Conservation (phyloP, 2,797 vertebrate genomes). For the Huso huso region DNA sequence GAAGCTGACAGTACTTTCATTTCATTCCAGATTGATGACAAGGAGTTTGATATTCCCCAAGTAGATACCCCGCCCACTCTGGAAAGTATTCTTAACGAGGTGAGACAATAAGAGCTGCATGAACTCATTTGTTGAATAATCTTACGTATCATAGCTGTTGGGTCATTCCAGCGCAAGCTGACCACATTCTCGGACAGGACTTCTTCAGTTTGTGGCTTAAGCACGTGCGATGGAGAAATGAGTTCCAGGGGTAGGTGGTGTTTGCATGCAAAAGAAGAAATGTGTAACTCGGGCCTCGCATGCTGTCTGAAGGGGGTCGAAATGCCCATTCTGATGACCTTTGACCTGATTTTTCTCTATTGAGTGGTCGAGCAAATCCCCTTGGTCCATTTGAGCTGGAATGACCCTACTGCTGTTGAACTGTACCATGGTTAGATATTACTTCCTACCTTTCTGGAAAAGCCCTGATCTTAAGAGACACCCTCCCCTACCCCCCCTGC, state of each 20-base stretch:
- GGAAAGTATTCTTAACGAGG: constrained; percentile 95
- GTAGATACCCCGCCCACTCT: constrained; percentile 94
- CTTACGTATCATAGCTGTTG: too few species aligned
- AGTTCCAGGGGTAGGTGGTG: too few species aligned
- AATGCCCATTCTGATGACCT: too few species aligned
- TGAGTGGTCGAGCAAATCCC: background rate
- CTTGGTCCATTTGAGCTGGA: background rate
- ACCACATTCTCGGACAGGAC: too few species aligned
- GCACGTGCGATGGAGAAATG: too few species aligned
- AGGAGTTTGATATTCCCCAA: constrained; percentile 96
- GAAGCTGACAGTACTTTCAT: constrained; percentile 8
- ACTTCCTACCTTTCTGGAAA: background rate
- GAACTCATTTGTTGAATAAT: too few species aligned
- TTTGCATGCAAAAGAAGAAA: too few species aligned
- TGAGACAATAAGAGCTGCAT: constrained; percentile 32
- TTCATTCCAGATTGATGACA: constrained; percentile 82
- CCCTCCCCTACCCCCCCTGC: background rate
- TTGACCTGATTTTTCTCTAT: too few species aligned
- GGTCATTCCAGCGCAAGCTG: too few species aligned
- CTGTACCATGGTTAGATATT: background rate
- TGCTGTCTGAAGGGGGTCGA: too few species aligned
- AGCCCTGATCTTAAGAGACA: background rate
- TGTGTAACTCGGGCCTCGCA: too few species aligned
- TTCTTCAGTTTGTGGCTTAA: too few species aligned
- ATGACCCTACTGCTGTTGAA: background rate